Evolutionary conservation across 2,113 vertebrate genomes (phyloP).

Genomic region (Hippocampus zosterae): DNA sequence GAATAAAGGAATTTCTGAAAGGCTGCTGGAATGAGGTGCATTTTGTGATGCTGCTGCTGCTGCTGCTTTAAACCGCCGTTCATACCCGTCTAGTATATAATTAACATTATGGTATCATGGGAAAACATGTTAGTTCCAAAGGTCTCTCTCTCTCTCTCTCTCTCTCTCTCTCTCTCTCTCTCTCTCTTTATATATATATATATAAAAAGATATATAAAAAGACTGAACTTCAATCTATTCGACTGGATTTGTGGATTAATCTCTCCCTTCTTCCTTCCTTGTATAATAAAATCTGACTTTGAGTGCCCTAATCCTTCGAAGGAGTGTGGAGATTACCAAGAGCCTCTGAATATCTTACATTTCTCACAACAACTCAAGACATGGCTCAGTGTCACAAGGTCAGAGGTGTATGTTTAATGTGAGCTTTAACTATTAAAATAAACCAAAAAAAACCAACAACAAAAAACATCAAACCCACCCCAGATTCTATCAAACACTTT

Average conservation of each 20-base stretch:
- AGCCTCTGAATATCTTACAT: constrained; percentile 51
- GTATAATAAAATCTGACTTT: constrained; percentile 53
- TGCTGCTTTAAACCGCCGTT: background rate
- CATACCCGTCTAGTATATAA: background rate
- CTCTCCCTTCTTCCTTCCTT: constrained; percentile 20
- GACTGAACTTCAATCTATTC: constrained; percentile 16
- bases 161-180: no score
- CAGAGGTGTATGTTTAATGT: background rate
- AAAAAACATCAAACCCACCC: background rate
- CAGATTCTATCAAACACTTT: background rate
- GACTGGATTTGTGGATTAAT: constrained; percentile 46
- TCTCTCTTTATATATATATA: no score
- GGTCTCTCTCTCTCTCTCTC: background rate
- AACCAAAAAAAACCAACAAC: background rate
- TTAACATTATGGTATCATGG: background rate
- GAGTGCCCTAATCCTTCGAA: constrained; percentile 61
- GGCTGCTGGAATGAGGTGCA: background rate
- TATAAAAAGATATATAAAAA: no score
- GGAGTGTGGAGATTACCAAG: constrained; percentile 59
- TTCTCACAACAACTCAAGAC: constrained; percentile 35
- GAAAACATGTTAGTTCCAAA: background rate
- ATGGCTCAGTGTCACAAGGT: constrained; percentile 12
- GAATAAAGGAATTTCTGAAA: constrained; percentile 26
- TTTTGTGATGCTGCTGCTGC: background rate
- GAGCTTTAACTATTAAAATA: background rate